phyloP scores from a whole-genome alignment of 2,113 vertebrate genomes.

The Lonchura striata region DNA sequence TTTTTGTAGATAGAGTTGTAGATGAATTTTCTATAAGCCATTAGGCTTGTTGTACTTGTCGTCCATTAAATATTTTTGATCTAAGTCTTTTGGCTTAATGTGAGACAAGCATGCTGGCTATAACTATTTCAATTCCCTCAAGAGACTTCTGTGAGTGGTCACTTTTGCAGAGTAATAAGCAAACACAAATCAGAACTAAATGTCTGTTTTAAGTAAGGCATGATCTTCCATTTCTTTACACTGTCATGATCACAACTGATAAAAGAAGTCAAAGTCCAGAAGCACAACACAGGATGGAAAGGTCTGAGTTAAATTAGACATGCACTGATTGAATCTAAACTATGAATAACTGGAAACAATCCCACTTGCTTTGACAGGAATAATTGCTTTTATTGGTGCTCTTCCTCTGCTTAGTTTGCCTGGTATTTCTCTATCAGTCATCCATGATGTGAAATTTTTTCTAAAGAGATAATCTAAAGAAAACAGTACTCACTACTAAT shows the following conservation, averaged over 20 bases:
- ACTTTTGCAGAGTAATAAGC: background rate
- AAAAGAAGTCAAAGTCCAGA: background rate
- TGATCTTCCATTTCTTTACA: background rate
- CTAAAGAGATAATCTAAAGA: background rate
- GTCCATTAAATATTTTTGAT: background rate
- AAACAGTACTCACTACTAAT: background rate
- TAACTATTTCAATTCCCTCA: background rate
- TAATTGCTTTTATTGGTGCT: slow-evolving; percentile 16
- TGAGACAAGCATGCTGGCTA: background rate
- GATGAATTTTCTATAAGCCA: background rate
- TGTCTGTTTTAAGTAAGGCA: background rate
- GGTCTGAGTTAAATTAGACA: background rate
- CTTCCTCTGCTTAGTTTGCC: background rate
- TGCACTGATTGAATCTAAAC: background rate
- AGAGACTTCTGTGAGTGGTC: background rate
- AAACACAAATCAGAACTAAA: slow-evolving; percentile 9
- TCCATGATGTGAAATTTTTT: background rate
- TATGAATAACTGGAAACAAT: slow-evolving; percentile 15
- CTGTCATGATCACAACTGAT: background rate
- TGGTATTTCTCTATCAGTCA: background rate
- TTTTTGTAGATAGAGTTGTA: background rate
- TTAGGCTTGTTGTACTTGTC: background rate
- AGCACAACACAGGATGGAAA: background rate
- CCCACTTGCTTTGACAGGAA: background rate
- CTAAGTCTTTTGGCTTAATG: background rate